Base-by-base conservation (phyloP, 2,797 vertebrate species). In the Phoebastria nigripes region DNA sequence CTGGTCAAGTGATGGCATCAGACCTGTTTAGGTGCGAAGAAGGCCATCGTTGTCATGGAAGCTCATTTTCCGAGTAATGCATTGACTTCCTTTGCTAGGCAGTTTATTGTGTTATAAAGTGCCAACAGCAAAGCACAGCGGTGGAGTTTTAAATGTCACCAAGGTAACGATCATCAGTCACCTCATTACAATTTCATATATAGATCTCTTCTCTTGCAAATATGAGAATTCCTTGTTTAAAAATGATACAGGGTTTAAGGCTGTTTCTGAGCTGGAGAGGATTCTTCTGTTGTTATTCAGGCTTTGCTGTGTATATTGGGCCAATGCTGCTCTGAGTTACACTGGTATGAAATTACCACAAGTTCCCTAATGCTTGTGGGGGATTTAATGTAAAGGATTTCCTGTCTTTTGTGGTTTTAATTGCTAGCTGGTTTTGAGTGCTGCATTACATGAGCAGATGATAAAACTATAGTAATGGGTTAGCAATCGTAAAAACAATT, bases 61-160 rank as follows among this genome's bases (percentile, higher is more conserved):
- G 97, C 79, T 73, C 6, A 76, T 97, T 97, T 97, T 97, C 96
- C 28, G 71, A 96, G 95, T 69, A 94, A 95, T 83, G 63, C 76
- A 39, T 95, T 97, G 92, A 93, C 93, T 97, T 96, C 71, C 89
- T 94, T 90, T 93, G 62, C 81, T 83, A 86, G 89, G 58, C 56
- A 72, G 89, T 89, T 97, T 39, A 77, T 54, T 92, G 90, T 94
- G 91, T 97, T 94, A 89, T 80, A 71, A 95, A 82, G 92, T 67
- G 92, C 90, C 12, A 6, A 88, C 73, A 95, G 87, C 88, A 85
- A 76, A 96, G 84, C 96, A 88, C 67, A 73, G 82, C 66, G 83
- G 46, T 87, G 89, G 87, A 80, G 87, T 82, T 82, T 63, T 46
- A 31, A 87, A 95, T 87, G 94, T 94, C 96, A 72, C 94, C 94